Base-by-base conservation (phyloP, 2,888 invertebrate species). In the Thecophora atra region DNA sequence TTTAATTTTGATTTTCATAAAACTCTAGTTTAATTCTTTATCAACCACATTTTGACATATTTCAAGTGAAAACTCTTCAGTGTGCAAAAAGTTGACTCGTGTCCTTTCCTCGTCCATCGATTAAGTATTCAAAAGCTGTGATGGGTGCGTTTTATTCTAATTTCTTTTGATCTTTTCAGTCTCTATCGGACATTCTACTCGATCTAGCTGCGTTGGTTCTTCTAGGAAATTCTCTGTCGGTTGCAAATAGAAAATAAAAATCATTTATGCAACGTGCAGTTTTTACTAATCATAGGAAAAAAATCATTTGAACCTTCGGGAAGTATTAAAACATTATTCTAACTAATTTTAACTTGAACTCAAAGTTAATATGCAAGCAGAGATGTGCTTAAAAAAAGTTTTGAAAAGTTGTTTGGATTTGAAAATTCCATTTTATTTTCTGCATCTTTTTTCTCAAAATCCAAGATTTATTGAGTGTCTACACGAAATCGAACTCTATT, bases 81-180 rank as follows among this genome's bases (percentile, higher is more conserved):
- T 37, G 6, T 37, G 37, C 37, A 37, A 37, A n/a, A 37, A 37
- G 7, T 37, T 8, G 37, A 37, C 37, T 37, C 37, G 37, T 37
- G 37, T 37, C 37, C 7, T 2, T 37, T 37, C 28, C 8, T 30
- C 30, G 17, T 60, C 19, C n/a, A 17, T 60, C 30, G 30, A 60
- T 60, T 60, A 60, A 60, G 60, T 60, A 60, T 60, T 60, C 60
- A 17, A 30, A 8, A n/a, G 30, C 17, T 60, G 60, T 30, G 44
- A 44, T 13, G 26, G 60, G 60, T n/a, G 28, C n/a, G 15, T 30
- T 26, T 56, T 56, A 26, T 56, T 56, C 7, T 56, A 26, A 13
- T 28, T 60, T 30, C 30, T 60, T 4, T 60, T 60, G 1, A n/a
- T 60, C n/a, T 28, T 47, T 37, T 15, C 47, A 47, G 4, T n/a